Evolutionary conservation across 2,888 invertebrate genomes (phyloP), one percentile per base, ranked within the genome.

Genomic region (Cataglyphis albicans): DNA sequence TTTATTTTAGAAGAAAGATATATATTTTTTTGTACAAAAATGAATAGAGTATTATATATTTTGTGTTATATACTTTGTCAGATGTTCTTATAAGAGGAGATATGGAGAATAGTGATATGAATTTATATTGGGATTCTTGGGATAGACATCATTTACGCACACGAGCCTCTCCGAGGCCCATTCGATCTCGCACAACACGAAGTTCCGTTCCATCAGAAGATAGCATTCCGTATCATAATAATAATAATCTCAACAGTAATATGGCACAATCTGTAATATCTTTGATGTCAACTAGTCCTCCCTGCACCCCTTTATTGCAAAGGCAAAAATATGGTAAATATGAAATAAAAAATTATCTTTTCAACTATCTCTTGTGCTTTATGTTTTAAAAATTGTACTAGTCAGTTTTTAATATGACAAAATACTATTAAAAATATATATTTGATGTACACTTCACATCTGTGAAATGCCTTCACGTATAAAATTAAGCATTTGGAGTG

Each of bases 81-180:
- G 97, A 97, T 92, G 96, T 96, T 65, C 95, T 97, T 86, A 94
- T 96, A 86, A 95, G 95, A 65, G 96, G 96, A 70, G 96, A 96
- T 82, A 95, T 95, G 85, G 95, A 95, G 70, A 96, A 95, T 64
- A 95, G 95, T 85, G 95, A 96, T 88, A 95, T 97, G 92, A 96
- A 97, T 88, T 95, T 99, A 90, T 98, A 98, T 95, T 99, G 99
- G 98, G 98, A 99, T 95, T 98, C 98, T 9, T 99, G 98, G 98
- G 98, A 98, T 95, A 95, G 97, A 73, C 97, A 96, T 93, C 96
- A 95, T 90, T 93, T 95, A 87, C 93, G 94, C 86, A 95, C 94
- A 88, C 95, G 95, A 87, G 94, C 96, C 90, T 95, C 96, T 87
- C 96, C 96, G 38, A 95, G 96, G 81, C 95, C 92, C 89, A 94